Evolutionary conservation across 2,113 vertebrate genomes (phyloP).

Genomic region (Pygathrix nemaeus): DNA sequence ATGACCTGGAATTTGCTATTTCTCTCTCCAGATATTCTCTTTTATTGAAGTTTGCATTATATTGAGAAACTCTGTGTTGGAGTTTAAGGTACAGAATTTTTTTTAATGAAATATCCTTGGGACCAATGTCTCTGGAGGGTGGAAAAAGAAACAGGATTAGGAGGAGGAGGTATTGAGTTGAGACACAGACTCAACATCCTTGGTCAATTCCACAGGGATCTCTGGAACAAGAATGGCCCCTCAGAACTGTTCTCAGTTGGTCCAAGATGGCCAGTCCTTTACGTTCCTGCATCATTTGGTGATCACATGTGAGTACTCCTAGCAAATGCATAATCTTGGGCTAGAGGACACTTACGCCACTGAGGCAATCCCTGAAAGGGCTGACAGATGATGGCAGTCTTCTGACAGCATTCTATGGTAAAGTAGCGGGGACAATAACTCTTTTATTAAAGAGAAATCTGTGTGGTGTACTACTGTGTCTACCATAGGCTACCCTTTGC

Average conservation of each 20-base stretch:
- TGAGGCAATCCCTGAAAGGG: neutral
- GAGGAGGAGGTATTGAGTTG: neutral
- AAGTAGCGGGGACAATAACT: neutral
- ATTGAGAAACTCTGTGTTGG: neutral
- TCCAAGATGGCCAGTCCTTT: neutral
- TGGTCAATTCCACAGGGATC: neutral
- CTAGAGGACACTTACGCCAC: neutral
- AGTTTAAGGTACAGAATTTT: neutral
- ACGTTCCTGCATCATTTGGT: neutral
- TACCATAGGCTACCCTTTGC: neutral
- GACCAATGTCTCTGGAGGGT: neutral
- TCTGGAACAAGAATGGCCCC: neutral
- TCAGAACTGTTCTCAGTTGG: neutral
- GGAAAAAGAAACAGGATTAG: neutral
- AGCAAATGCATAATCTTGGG: neutral
- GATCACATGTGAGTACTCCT: neutral
- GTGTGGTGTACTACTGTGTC: neutral
- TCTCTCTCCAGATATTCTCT: neutral
- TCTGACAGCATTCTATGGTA: neutral
- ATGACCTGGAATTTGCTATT: neutral
- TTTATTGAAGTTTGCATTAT: neutral
- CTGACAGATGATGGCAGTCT: neutral
- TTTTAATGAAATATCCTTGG: neutral
- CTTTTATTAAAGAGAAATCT: neutral
- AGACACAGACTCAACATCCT: neutral